phyloP scores from a whole-genome alignment of 1,140 invertebrate genomes.

The Conopomorpha cramerella region DNA sequence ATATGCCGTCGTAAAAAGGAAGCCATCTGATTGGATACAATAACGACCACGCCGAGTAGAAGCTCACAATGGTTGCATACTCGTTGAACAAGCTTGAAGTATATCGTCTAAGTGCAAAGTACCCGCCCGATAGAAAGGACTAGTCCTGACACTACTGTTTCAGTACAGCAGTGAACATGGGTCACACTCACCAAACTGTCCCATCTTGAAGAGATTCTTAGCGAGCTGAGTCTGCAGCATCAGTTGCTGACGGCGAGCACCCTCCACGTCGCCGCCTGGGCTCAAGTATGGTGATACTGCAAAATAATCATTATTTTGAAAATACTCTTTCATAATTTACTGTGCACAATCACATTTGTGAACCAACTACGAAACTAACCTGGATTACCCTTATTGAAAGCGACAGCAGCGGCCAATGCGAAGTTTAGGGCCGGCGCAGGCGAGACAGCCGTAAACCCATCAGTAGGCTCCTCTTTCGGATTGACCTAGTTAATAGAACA shows the following conservation, averaged over 20 bases:
- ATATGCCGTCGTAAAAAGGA: no score
- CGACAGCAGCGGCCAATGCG: slow-evolving; percentile 35
- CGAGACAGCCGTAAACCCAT: slow-evolving; percentile 24
- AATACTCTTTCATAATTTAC: no score
- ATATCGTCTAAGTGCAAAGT: no score
- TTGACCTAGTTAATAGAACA: no score
- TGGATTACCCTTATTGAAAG: slow-evolving; percentile 36
- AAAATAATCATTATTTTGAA: slow-evolving; percentile 3
- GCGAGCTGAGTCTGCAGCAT: slow-evolving; percentile 50
- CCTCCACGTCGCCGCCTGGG: slow-evolving; percentile 28
- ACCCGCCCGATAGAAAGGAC: no score
- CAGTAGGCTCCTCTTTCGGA: slow-evolving; percentile 32
- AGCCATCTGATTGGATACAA: no score
- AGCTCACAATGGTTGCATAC: no score
- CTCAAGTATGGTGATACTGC: slow-evolving; percentile 31
- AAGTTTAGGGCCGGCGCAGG: slow-evolving; percentile 39
- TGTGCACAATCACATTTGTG: background rate
- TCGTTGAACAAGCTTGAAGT: no score
- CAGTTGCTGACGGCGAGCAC: slow-evolving; percentile 32
- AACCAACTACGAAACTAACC: slow-evolving; percentile 10
- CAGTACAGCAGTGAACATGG: no score
- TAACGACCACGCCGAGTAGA: no score
- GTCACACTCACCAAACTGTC: slow-evolving; percentile 43
- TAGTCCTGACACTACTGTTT: no score
- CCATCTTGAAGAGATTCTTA: slow-evolving; percentile 55